Conservation (phyloP, 2,113 vertebrate species). For the Dromas ardeola region DNA sequence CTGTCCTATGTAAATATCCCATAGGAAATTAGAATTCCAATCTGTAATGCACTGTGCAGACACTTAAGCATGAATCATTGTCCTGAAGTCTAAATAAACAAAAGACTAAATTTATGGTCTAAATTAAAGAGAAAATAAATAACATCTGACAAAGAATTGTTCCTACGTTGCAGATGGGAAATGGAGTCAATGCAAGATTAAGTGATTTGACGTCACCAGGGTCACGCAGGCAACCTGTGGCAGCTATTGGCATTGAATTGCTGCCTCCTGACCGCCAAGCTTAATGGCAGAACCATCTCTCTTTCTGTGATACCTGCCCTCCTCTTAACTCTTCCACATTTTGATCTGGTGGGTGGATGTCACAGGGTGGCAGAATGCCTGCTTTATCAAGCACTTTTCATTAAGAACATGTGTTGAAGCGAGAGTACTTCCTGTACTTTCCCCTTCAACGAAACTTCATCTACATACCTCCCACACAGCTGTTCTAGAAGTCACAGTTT, state of each 20-base stretch:
- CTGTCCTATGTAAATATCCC: background rate
- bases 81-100: background rate
- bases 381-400: background rate
- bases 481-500: background rate
- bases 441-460: background rate
- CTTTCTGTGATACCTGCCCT: background rate
- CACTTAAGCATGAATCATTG: background rate
- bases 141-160: background rate
- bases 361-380: background rate
- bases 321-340: background rate
- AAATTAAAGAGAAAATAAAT: background rate
- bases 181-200: background rate
- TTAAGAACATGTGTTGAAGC: background rate
- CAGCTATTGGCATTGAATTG: background rate
- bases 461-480: background rate
- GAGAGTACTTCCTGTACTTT: background rate
- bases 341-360: background rate
- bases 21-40: background rate
- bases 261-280: background rate
- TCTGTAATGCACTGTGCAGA: background rate
- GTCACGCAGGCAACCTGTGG: background rate
- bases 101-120: background rate
- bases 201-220: background rate
- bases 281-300: background rate
- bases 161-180: background rate